These are phyloP conservation scores for Rhabdomys dilectus DNA, from an alignment of 2,113 vertebrate genomes.

Conservation along the genomic window DNA sequence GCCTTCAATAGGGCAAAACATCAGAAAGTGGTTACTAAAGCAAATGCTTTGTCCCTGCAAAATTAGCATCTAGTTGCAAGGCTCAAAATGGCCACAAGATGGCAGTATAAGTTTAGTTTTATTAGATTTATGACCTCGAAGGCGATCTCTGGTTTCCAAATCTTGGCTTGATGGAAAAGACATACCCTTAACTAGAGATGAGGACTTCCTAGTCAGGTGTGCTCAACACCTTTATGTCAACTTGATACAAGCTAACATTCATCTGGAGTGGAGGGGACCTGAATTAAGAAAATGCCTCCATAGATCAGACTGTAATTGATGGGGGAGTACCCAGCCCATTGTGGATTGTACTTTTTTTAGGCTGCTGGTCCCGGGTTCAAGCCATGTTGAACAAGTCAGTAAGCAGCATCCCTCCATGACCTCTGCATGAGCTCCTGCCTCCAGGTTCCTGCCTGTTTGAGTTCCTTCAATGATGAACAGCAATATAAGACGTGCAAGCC, in stretches of 20 bases:
- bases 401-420: not conserved
- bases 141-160: too few relatives aligned
- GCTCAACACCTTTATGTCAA: not conserved
- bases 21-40: not conserved
- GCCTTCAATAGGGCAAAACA: not conserved
- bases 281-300: not conserved
- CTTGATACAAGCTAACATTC: not conserved
- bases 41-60: not conserved
- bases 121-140: not conserved
- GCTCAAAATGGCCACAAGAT: slow-evolving; percentile 12
- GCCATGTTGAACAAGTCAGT: not conserved
- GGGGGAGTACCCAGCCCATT: not conserved
- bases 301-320: not conserved
- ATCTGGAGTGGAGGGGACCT: not conserved
- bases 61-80: not conserved
- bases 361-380: not conserved
- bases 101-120: not conserved
- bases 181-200: not conserved
- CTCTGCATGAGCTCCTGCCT: not conserved
- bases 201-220: not conserved
- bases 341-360: not conserved
- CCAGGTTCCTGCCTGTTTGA: not conserved
- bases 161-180: too few relatives aligned
- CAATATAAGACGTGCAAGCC: not conserved
- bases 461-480: not conserved